A percentile compares a stretch with the other conserved stretches of the same genome.
phyloP scores from a whole-genome alignment of 2,888 invertebrate genomes.

The Nasonovia ribisnigri region DNA sequence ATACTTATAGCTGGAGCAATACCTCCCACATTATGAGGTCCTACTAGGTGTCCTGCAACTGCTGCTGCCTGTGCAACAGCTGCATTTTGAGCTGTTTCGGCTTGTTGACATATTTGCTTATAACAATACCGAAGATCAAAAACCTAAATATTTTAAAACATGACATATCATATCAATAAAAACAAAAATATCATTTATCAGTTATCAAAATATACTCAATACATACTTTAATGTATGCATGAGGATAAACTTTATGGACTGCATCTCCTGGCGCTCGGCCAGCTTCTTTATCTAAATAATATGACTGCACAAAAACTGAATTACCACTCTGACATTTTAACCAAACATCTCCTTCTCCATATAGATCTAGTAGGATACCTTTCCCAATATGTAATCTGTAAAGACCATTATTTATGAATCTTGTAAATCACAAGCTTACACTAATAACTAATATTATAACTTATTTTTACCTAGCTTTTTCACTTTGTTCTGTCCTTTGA shows the following conservation, averaged over 20 bases:
- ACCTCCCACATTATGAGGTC: conserved; percentile 80
- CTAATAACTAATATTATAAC: background rate
- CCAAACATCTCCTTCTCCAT: conserved; percentile 98
- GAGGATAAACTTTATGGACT: conserved; percentile 98
- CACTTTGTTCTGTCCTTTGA: conserved; percentile 95
- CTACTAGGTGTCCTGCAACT: conserved; percentile 91
- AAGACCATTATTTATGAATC: background rate
- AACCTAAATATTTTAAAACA: conserved; percentile 75
- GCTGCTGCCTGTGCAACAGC: conserved; percentile 99
- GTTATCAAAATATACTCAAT: background rate
- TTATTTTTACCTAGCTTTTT: conserved; percentile 82
- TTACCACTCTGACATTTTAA: conserved; percentile 95
- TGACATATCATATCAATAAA: background rate
- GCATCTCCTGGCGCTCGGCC: conserved; percentile 97
- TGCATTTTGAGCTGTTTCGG: conserved; percentile 92
- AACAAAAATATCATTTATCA: background rate
- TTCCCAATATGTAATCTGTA: conserved; percentile 92
- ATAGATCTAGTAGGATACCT: conserved; percentile 94
- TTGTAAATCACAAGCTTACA: background rate
- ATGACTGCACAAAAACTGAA: conserved; percentile 98
- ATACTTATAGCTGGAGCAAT: conserved; percentile 75
- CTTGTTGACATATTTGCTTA: conserved; percentile 97
- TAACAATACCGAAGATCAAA: conserved; percentile 98
- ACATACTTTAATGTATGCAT: conserved; percentile 93
- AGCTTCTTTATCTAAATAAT: conserved; percentile 97